Evolutionary conservation across 2,888 invertebrate species (phyloP).

Genomic region (Pristionchus fissidentatus): DNA sequence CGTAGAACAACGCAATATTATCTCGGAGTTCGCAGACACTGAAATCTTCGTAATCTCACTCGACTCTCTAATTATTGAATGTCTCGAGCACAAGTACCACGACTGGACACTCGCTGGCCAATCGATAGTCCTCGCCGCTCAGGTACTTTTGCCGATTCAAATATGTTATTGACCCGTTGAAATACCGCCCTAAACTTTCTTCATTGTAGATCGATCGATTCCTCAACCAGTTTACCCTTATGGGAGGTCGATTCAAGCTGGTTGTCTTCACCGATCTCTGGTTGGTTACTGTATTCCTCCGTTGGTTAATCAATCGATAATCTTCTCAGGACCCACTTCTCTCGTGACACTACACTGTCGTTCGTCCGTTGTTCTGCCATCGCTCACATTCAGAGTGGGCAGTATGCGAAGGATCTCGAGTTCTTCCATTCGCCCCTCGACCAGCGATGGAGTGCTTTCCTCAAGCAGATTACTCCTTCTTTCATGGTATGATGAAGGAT

Average conservation of each 20-base stretch:
- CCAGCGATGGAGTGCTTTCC: slow-evolving; percentile 66
- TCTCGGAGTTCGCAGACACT: slow-evolving; percentile 74
- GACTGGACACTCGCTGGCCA: slow-evolving; percentile 74
- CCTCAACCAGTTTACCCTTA: slow-evolving; percentile 65
- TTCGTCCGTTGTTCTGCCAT: slow-evolving; percentile 67
- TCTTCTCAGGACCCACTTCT: slow-evolving; percentile 59
- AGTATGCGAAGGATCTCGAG: slow-evolving; percentile 54
- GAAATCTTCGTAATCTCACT: slow-evolving; percentile 73
- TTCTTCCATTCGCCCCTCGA: slow-evolving; percentile 69
- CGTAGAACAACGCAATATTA: slow-evolving; percentile 69
- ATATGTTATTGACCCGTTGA: not conserved
- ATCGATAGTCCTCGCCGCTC: slow-evolving; percentile 67
- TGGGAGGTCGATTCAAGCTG: slow-evolving; percentile 72
- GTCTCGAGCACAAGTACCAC: slow-evolving; percentile 73
- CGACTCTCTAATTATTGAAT: slow-evolving; percentile 71
- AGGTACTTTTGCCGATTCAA: slow-evolving; percentile 53
- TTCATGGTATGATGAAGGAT: slow-evolving; percentile 59
- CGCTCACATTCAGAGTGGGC: slow-evolving; percentile 59
- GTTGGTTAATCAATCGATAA: not conserved
- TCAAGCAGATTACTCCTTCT: slow-evolving; percentile 72
- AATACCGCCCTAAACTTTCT: not conserved
- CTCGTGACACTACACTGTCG: slow-evolving; percentile 67
- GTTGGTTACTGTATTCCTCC: not conserved
- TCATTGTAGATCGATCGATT: slow-evolving; percentile 68
- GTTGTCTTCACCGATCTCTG: slow-evolving; percentile 70